Conservation (phyloP, 1,140 invertebrate genomes). For the Bombus pascuorum region DNA sequence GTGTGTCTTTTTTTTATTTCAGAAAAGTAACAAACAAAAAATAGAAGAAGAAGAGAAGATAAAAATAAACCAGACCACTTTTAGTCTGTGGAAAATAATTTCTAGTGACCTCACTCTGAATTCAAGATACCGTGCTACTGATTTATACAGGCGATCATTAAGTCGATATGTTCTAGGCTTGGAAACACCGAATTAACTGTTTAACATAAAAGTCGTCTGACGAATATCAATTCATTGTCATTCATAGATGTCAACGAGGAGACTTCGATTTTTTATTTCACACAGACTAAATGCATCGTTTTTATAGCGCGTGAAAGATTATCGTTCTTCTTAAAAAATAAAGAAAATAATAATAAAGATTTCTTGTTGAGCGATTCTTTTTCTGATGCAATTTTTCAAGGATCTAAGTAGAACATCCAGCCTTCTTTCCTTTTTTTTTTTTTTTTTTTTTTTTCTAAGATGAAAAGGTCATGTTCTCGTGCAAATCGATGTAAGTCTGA, state of each 20-base stretch:
- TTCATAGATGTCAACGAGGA: background rate
- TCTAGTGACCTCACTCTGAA: background rate
- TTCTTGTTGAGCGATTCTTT: background rate
- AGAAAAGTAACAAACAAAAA: background rate
- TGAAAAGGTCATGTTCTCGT: background rate
- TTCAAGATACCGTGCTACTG: too few relatives aligned
- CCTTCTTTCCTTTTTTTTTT: background rate
- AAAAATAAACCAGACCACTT: background rate
- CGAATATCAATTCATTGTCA: slow-evolving; percentile 1
- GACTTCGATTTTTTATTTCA: background rate
- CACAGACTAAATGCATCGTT: background rate
- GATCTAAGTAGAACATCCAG: background rate
- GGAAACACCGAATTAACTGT: background rate
- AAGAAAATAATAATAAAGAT: background rate
- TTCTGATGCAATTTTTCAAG: slow-evolving; percentile 12
- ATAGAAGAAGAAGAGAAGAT: background rate
- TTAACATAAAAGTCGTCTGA: slow-evolving; percentile 1
- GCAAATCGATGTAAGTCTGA: background rate
- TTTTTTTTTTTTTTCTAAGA: background rate
- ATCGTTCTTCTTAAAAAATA: too few relatives aligned
- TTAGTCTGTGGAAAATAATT: background rate
- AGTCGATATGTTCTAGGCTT: background rate
- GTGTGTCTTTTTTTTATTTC: too few relatives aligned
- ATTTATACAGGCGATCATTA: background rate
- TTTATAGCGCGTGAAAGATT: background rate